Evolutionary conservation across 2,888 invertebrate genomes (phyloP).

Genomic region (Fragum fragum): DNA sequence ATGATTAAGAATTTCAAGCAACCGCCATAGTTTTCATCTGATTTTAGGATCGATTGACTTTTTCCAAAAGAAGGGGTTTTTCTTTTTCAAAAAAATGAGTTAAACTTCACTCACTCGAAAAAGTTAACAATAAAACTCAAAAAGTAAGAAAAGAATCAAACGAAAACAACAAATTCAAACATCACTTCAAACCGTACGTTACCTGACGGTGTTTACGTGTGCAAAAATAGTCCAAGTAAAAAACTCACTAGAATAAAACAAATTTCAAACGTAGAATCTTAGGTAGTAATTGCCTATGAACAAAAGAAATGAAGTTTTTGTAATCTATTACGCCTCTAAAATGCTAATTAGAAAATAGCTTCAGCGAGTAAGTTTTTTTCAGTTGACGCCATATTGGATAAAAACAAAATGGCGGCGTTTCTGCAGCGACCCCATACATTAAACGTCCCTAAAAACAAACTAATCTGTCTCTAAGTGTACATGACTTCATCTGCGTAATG

Average conservation of each 20-base stretch:
- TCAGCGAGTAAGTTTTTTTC: neutral
- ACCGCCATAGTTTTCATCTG: neutral
- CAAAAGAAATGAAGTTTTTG: too few species aligned
- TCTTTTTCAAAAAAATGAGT: constrained; percentile 4
- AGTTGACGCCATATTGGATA: neutral
- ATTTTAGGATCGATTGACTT: neutral
- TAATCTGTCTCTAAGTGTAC: neutral
- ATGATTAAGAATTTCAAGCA: neutral
- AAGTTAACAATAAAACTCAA: neutral
- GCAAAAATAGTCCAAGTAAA: neutral
- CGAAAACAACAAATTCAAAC: constrained; percentile 16
- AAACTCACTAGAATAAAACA: too few species aligned
- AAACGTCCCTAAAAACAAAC: neutral
- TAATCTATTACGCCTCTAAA: too few species aligned
- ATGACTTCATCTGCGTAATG: constrained; percentile 4
- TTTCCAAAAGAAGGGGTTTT: neutral
- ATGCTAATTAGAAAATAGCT: neutral
- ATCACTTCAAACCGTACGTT: neutral
- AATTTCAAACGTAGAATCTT: too few species aligned
- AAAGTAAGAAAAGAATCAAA: neutral
- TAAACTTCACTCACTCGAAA: constrained; percentile 1
- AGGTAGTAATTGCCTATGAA: too few species aligned
- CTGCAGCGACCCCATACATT: neutral
- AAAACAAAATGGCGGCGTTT: neutral
- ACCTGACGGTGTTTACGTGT: neutral